Conservation (phyloP, 2,888 invertebrate genomes). For the Harmothoe impar region DNA sequence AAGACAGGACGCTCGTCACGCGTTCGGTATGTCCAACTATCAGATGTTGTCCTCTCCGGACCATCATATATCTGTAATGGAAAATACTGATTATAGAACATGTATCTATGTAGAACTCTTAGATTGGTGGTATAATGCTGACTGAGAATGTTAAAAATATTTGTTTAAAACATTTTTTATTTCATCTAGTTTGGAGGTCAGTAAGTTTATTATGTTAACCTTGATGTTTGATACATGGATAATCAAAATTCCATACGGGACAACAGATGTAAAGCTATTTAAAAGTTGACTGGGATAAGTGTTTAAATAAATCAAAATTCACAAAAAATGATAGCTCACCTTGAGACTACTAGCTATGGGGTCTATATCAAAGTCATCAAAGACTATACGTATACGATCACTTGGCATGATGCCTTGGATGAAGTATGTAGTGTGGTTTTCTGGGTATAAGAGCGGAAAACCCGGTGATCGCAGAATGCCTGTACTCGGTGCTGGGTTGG, state of each 20-base stretch:
- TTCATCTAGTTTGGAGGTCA: too few species aligned
- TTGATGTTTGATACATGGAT: too few species aligned
- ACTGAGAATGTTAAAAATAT: too few species aligned
- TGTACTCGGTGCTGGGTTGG: slow-evolving; percentile 48
- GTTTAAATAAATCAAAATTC: too few species aligned
- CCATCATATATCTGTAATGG: slow-evolving; percentile 41
- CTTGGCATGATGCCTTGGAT: slow-evolving; percentile 50
- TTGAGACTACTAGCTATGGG: slow-evolving; percentile 43
- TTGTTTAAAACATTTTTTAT: too few species aligned
- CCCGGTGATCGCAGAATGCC: slow-evolving; percentile 61
- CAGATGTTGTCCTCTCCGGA: background rate
- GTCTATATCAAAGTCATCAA: slow-evolving; percentile 64
- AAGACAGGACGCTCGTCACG: slow-evolving; percentile 57
- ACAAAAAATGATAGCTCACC: too few species aligned
- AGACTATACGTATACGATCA: slow-evolving; percentile 58
- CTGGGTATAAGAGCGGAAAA: slow-evolving; percentile 44
- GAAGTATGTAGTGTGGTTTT: slow-evolving; percentile 59
- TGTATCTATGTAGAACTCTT: too few species aligned
- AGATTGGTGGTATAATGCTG: too few species aligned
- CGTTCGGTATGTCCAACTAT: background rate
- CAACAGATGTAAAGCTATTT: too few species aligned
- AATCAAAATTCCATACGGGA: too few species aligned
- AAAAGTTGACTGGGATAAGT: too few species aligned
- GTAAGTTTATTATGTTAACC: too few species aligned
- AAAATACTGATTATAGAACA: background rate